These are phyloP conservation scores for Cariama cristata DNA, from an alignment of 2,113 vertebrate genomes.

Conservation along the genomic window DNA sequence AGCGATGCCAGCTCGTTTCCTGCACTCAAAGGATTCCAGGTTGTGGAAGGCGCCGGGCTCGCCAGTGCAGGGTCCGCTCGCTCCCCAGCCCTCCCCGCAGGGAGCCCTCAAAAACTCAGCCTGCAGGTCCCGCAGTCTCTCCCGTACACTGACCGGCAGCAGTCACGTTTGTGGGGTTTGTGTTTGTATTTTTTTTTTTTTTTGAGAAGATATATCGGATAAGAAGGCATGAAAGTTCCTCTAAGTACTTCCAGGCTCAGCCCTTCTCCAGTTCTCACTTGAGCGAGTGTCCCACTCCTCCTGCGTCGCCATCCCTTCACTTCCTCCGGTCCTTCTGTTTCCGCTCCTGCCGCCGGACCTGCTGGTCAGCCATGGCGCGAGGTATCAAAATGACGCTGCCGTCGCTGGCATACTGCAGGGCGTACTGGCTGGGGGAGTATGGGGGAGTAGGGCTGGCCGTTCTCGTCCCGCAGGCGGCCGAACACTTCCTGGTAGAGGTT, in stretches of 20 bases:
- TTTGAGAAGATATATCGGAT: background rate
- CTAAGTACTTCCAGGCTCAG: constrained; percentile 75
- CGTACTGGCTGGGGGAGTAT: constrained; percentile 92
- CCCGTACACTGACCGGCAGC: constrained; percentile 80
- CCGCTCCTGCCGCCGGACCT: constrained; percentile 87
- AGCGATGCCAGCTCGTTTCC: constrained; percentile 35
- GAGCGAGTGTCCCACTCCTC: constrained; percentile 59
- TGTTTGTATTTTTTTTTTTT: background rate
- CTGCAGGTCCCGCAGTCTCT: constrained; percentile 53
- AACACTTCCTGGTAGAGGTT: constrained; percentile 96
- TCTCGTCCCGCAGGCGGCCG: constrained; percentile 90
- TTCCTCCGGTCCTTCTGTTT: constrained; percentile 97
- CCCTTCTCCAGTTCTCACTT: constrained; percentile 71
- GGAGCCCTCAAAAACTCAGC: background rate
- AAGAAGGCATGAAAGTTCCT: constrained; percentile 84
- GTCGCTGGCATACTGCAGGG: constrained; percentile 90
- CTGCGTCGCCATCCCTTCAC: constrained; percentile 72
- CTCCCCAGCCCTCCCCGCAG: background rate
- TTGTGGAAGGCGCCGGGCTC: constrained; percentile 19
- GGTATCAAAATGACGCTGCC: constrained; percentile 92
- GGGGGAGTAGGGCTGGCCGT: constrained; percentile 92
- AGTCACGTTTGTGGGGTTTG: constrained; percentile 28
- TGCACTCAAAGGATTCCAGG: background rate
- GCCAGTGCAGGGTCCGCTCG: background rate
- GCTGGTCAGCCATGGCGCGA: constrained; percentile 82